Percentiles rank a stretch among this genome's conserved stretches.
Conservation (phyloP, 2,113 vertebrate species). For the Macquaria ambigua region DNA sequence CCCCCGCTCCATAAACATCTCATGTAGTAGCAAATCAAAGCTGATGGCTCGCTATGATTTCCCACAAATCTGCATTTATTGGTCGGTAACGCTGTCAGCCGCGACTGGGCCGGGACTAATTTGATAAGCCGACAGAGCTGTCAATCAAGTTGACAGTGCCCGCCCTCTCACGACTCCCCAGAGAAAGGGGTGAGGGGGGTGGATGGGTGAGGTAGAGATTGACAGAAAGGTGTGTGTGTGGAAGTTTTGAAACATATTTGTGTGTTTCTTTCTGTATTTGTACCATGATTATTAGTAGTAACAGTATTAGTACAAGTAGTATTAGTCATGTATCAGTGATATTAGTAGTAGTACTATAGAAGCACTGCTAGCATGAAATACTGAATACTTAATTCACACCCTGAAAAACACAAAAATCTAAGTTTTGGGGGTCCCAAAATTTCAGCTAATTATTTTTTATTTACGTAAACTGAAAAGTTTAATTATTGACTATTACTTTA, state of each 20-base stretch:
- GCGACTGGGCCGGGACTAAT: slow-evolving; percentile 54
- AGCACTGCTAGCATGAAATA: too few species aligned
- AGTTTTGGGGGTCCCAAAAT: too few species aligned
- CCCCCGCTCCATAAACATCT: slow-evolving; percentile 55
- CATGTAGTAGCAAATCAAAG: slow-evolving; percentile 67
- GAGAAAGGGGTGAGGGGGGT: neutral
- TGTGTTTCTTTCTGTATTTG: neutral
- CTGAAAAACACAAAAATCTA: too few species aligned
- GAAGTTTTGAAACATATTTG: neutral
- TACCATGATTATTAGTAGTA: too few species aligned
- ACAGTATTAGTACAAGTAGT: neutral
- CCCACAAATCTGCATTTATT: slow-evolving; percentile 75
- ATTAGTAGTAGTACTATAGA: neutral
- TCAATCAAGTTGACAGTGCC: slow-evolving; percentile 70
- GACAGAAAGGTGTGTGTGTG: slow-evolving; percentile 1
- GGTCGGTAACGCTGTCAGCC: slow-evolving; percentile 60
- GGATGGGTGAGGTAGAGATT: neutral
- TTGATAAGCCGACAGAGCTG: slow-evolving; percentile 65
- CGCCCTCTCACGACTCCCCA: slow-evolving; percentile 21
- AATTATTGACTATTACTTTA: too few species aligned
- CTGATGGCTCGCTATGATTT: slow-evolving; percentile 64
- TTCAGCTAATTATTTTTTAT: too few species aligned
- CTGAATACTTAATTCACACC: too few species aligned
- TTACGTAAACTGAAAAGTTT: too few species aligned
- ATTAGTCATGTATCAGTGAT: neutral